A percentile compares a stretch with the other conserved stretches of the same genome.
phyloP scores from a whole-genome alignment of 1,140 invertebrate species.

The Archivesica marissinica region DNA sequence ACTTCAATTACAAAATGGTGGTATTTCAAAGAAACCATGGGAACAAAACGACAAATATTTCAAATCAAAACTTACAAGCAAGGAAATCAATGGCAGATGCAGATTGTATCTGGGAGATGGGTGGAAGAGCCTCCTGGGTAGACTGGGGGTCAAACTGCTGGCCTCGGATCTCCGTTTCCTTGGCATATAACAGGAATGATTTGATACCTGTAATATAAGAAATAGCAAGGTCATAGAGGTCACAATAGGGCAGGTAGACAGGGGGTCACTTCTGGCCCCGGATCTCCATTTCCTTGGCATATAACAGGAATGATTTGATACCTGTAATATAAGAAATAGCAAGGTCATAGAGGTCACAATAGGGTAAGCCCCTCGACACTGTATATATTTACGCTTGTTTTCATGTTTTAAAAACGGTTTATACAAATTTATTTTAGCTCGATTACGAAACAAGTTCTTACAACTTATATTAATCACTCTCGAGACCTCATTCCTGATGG shows the following conservation, averaged over 20 bases:
- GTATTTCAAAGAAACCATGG: too few species aligned
- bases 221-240: slow-evolving; percentile 3
- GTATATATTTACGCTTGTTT: too few species aligned
- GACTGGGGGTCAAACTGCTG: slow-evolving; percentile 85
- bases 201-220: slow-evolving; percentile 82
- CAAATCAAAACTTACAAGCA: slow-evolving; percentile 86
- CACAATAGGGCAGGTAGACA: slow-evolving; percentile 55
- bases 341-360: not conserved
- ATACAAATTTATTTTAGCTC: too few species aligned
- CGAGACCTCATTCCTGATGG: too few species aligned
- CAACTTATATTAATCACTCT: too few species aligned
- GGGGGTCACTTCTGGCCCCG: slow-evolving; percentile 87
- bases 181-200: slow-evolving; percentile 91
- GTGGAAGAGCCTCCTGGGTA: slow-evolving; percentile 87
- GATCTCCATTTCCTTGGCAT: slow-evolving; percentile 90
- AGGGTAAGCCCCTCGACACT: too few species aligned
- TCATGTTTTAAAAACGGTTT: too few species aligned
- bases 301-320: slow-evolving; percentile 90
- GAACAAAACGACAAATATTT: too few species aligned
- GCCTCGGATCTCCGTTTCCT: slow-evolving; percentile 90
- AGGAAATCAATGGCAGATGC: slow-evolving; percentile 91
- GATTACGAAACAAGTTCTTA: too few species aligned
- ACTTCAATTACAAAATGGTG: too few species aligned
- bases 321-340: slow-evolving; percentile 66
- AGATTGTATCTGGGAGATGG: slow-evolving; percentile 90